Conservation (phyloP, 2,888 invertebrate species). For the Heteropelma amictum region DNA sequence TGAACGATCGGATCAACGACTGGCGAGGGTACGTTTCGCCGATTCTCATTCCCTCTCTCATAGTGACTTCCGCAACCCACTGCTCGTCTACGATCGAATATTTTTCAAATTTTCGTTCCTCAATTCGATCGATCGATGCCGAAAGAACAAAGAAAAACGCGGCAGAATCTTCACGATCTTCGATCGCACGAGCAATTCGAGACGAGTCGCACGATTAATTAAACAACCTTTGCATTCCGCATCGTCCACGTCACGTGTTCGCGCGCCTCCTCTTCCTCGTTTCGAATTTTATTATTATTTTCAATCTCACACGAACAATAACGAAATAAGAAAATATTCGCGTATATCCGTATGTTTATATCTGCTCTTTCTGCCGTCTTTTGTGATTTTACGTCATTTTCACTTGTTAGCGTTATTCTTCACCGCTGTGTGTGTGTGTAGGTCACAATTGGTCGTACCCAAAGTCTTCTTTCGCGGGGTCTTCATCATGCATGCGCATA, state of each 20-base stretch:
- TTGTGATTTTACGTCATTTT: background rate
- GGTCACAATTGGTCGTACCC: constrained; percentile 25
- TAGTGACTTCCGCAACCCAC: constrained; percentile 9
- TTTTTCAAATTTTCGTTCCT: background rate
- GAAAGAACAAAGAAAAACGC: too few relatives aligned
- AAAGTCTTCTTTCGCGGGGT: background rate
- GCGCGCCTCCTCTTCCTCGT: too few relatives aligned
- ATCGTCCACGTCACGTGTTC: too few relatives aligned
- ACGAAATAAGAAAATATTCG: too few relatives aligned
- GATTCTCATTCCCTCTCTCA: constrained; percentile 1
- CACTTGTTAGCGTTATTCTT: background rate
- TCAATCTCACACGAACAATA: too few relatives aligned
- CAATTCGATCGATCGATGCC: background rate
- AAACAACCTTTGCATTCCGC: too few relatives aligned
- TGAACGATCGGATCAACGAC: constrained; percentile 20
- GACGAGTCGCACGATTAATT: too few relatives aligned
- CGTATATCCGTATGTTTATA: background rate
- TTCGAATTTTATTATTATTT: too few relatives aligned
- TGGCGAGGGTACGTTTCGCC: constrained; percentile 8
- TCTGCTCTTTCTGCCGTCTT: background rate
- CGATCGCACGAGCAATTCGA: too few relatives aligned
- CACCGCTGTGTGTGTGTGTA: constrained; percentile 24
- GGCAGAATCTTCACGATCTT: too few relatives aligned
- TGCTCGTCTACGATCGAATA: background rate
- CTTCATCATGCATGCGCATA: background rate